Conservation (phyloP, 1,140 invertebrate genomes). For the Macrocentrus cingulum region DNA sequence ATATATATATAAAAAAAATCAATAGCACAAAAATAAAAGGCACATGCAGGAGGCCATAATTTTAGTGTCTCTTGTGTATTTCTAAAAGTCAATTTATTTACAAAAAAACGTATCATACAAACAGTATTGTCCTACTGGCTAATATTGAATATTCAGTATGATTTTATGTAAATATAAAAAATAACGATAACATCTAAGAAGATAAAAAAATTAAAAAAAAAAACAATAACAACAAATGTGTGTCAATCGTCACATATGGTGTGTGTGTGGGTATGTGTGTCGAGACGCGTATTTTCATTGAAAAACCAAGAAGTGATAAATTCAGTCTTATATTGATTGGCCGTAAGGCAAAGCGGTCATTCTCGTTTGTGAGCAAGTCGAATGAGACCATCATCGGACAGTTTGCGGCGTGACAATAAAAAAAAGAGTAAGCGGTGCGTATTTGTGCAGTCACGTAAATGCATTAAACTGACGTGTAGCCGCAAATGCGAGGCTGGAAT, state of each 20-base stretch:
- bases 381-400: no score
- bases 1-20: background rate
- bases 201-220: no score
- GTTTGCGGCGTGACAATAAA: background rate
- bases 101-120: slow-evolving; percentile 44
- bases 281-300: background rate
- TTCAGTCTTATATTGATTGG: slow-evolving; percentile 6
- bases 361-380: slow-evolving; percentile 2
- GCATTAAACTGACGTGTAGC: slow-evolving; percentile 9
- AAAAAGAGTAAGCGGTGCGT: slow-evolving; percentile 15
- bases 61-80: slow-evolving; percentile 30
- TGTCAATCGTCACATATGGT: background rate
- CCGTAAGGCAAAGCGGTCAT: slow-evolving; percentile 7
- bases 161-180: background rate
- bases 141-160: slow-evolving; percentile 5
- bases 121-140: slow-evolving; percentile 27
- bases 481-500: slow-evolving; percentile 5
- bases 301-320: no score
- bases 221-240: no score
- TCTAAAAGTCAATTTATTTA: slow-evolving; percentile 42
- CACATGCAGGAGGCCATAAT: slow-evolving; percentile 54
- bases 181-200: no score
- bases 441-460: slow-evolving; percentile 16
- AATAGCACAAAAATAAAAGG: slow-evolving; percentile 40
- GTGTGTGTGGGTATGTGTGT: background rate